Evolutionary conservation across 2,888 invertebrate species (phyloP), one percentile per base, ranked within the genome.

Genomic region (Physocephala rufipes): DNA sequence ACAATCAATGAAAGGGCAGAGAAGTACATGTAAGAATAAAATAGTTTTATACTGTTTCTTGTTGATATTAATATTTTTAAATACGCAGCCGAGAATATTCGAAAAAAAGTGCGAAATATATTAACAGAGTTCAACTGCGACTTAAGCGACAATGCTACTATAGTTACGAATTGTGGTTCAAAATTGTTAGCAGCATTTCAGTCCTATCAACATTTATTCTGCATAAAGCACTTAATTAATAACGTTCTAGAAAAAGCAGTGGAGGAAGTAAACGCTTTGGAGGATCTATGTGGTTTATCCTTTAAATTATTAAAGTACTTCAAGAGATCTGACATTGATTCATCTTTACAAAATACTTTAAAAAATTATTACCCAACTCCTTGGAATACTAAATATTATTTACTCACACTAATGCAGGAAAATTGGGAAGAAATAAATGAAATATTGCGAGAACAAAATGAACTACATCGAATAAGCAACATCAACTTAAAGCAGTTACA

Each of bases 171-270:
- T 55, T 68, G 67, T 30, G 69, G 59, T 15, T 28, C 70, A 65
- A 74, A 70, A 30, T 73, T 76, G 74, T 47, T 71, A 26, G 65
- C 28, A 5, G 72, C 72, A 2, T 75, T 75, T 71, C 45, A 43
- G 12, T 24, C 55, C 2, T 45, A 58, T 45, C 55, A 73, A 21
- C 74, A 71, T 28, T 66, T 75, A 43, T 63, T 49, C 47, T 76
- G 75, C 36, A 65, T 74, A 47, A 13, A 36, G 16, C 43, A 58
- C 53, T 26, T 30, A 66, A 28, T 51, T 16, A 43, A 65, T 47
- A 64, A 70, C 24, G 63, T 24, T 9, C 21, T 70, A n/a, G 51
- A 63, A 62, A 63, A 62, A 30, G 30, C 65, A n/a, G 53, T 69
- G 30, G 49, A 59, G 16, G 66, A 71, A 61, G 66, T n/a, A 24